Conservation (phyloP, 2,888 invertebrate genomes). For the Drosophila differens region DNA sequence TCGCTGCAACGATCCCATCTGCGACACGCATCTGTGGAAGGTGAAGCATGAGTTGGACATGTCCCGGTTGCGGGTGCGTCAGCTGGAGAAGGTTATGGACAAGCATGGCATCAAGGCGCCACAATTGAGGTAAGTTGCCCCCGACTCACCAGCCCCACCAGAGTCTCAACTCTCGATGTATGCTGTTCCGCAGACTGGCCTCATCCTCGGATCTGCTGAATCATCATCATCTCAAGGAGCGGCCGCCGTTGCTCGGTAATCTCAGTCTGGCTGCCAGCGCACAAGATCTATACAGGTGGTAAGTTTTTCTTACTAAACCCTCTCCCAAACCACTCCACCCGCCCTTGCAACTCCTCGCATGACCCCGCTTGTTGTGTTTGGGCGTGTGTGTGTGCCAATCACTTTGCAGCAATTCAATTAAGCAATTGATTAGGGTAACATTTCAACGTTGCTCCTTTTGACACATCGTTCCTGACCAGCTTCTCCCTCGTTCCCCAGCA, state of each 20-base stretch:
- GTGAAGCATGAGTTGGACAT: slow-evolving; percentile 96
- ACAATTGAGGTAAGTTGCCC: slow-evolving; percentile 87
- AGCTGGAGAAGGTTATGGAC: slow-evolving; percentile 94
- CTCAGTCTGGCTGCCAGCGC: slow-evolving; percentile 86
- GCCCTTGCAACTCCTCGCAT: neutral
- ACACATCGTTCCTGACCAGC: slow-evolving; percentile 18
- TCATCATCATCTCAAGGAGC: slow-evolving; percentile 86
- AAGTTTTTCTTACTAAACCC: slow-evolving; percentile 80
- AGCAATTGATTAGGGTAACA: slow-evolving; percentile 69
- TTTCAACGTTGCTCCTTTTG: slow-evolving; percentile 42
- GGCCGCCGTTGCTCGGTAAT: slow-evolving; percentile 86
- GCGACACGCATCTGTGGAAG: slow-evolving; percentile 94
- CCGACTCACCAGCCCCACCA: neutral
- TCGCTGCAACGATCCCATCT: slow-evolving; percentile 91
- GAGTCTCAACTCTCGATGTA: neutral
- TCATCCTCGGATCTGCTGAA: slow-evolving; percentile 88
- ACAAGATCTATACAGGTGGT: slow-evolving; percentile 86
- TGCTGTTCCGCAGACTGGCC: slow-evolving; percentile 85
- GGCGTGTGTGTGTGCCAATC: slow-evolving; percentile 7
- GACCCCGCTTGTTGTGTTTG: neutral
- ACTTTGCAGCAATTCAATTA: slow-evolving; percentile 64
- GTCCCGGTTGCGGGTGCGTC: slow-evolving; percentile 92
- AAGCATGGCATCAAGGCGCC: slow-evolving; percentile 93
- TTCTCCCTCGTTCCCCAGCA: neutral
- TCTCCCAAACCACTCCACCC: neutral